These are phyloP conservation scores for Paedocypris sp. DNA, from an alignment of 2,113 vertebrate species.

Conservation along the genomic window DNA sequence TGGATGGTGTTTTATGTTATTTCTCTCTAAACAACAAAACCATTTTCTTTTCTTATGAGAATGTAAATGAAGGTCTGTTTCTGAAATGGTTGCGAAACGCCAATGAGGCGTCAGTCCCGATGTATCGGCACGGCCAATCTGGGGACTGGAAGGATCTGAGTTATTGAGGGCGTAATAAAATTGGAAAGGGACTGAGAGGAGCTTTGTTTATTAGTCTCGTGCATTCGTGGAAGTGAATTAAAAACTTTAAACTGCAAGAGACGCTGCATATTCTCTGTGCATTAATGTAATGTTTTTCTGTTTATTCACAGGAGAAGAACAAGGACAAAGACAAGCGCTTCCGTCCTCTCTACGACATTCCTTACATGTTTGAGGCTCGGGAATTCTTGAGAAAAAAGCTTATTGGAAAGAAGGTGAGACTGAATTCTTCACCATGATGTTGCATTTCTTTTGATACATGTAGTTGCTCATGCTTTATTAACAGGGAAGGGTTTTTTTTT, in stretches of 20 bases:
- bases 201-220: too few relatives aligned
- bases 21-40: background rate
- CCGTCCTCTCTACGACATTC: slow-evolving; percentile 92
- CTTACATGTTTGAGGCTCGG: slow-evolving; percentile 97
- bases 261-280: background rate
- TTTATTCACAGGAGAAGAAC: slow-evolving; percentile 57
- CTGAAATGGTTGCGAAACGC: too few relatives aligned
- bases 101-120: background rate
- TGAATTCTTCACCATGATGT: too few relatives aligned
- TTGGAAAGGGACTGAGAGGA: background rate
- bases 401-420: slow-evolving; percentile 92
- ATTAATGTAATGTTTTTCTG: background rate
- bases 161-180: background rate
- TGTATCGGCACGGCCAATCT: slow-evolving; percentile 11
- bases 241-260: too few relatives aligned
- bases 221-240: too few relatives aligned
- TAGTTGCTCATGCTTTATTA: too few relatives aligned
- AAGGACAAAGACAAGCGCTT: slow-evolving; percentile 97
- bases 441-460: too few relatives aligned
- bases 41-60: background rate
- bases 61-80: slow-evolving; percentile 2
- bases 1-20: background rate
- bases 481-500: too few relatives aligned
- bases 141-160: background rate
- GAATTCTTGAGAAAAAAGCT: slow-evolving; percentile 98